A percentile compares a stretch with the other conserved stretches of the same genome.
Conservation (phyloP, 1,140 invertebrate species). For the Drosophila watanabei region DNA sequence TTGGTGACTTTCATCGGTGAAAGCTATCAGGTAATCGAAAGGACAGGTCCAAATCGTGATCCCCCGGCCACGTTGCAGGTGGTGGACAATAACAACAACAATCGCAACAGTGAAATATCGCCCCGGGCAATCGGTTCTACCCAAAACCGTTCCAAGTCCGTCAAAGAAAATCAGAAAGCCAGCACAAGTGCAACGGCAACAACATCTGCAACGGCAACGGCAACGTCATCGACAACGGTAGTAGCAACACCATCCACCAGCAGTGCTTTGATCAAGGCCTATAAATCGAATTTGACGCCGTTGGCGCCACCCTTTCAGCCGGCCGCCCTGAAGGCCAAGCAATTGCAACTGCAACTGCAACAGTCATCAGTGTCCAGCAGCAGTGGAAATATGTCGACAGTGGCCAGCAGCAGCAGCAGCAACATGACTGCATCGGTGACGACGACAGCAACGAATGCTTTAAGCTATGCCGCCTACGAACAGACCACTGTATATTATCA, state of each 20-base stretch:
- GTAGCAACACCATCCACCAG: constrained; percentile 29
- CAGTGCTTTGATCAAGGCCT: constrained; percentile 71
- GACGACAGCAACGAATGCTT: constrained; percentile 32
- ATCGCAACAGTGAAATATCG: constrained; percentile 36
- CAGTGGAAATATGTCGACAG: constrained; percentile 30
- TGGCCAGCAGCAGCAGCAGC: constrained; percentile 23
- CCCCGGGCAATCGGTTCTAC: not conserved
- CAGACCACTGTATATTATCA: constrained; percentile 80
- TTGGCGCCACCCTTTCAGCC: constrained; percentile 80
- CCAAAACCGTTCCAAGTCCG: not conserved
- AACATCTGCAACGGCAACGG: not conserved
- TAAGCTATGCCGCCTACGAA: constrained; percentile 63
- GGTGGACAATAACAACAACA: constrained; percentile 73
- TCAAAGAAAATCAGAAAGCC: constrained; percentile 51
- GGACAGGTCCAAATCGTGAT: constrained; percentile 18
- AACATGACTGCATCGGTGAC: constrained; percentile 31
- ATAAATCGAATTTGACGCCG: constrained; percentile 79
- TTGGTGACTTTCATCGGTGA: constrained; percentile 78
- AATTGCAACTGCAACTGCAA: constrained; percentile 45
- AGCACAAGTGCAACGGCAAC: constrained; percentile 15
- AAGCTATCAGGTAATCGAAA: constrained; percentile 76
- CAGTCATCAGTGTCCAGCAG: constrained; percentile 31
- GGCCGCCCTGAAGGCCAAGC: constrained; percentile 58
- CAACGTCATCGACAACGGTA: not conserved
- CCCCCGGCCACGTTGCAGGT: constrained; percentile 1